Evolutionary conservation across 2,888 invertebrate genomes (phyloP), one percentile per base, ranked within the genome.

Genomic region (Tillus elongatus): DNA sequence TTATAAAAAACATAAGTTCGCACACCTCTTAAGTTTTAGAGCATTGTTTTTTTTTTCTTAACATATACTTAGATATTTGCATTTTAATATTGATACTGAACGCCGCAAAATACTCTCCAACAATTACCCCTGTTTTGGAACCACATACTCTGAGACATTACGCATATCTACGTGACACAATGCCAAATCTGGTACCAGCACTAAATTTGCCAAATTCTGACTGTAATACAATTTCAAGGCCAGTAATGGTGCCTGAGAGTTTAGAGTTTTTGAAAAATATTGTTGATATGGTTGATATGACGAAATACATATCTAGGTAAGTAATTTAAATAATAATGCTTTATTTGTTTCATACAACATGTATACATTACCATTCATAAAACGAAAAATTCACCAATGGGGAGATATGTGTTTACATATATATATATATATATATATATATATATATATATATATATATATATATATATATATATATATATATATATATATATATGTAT

Each of bases 81-180:
- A 81, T 92, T 4, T 67, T 98, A 39, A 87, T 97, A 45, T 67
- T 97, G 53, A 85, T 97, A 15, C 79, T 97, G 55, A 98, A 96
- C 67, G 95, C 96, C 8, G 95, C 96, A 0, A 79, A 84, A 47
- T 79, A 84, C 58, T 85, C 90, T 59, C 82, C 87, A 32, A 88
- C 93, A 9, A 91, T 97, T 74, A 71, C 88, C 43, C 85, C 92
- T 4, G 70, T 97, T 35, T 83, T 98, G 58, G 93, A 95, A 38
- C 86, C 91, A 45, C 90, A 93, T 60, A 91, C 91, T 0, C 71
- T 86, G 36, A 81, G 90, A 36, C 97, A 98, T 67, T 97, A 96
- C 69, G 81, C 82, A 1, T 96, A 95, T 62, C 69, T 96, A 28
- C 72, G 91, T 3, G 92, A 93, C 61, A 90, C 91, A 8, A 84